Evolutionary conservation across 2,113 vertebrate species (phyloP).

Genomic region (Thermophis baileyi): DNA sequence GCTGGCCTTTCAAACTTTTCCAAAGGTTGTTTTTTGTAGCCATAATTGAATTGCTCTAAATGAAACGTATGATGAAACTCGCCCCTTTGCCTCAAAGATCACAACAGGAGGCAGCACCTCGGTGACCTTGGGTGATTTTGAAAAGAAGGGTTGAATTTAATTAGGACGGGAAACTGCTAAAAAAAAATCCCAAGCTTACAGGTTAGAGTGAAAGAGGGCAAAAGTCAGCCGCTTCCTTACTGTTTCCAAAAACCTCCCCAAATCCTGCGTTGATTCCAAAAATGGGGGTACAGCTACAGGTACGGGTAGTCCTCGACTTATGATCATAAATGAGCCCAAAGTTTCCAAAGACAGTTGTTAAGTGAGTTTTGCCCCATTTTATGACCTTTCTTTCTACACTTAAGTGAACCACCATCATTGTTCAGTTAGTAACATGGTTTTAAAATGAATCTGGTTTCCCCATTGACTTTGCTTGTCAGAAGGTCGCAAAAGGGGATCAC

Average conservation of each 20-base stretch:
- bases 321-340: not conserved
- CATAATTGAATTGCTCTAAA: not conserved
- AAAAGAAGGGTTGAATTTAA: not conserved
- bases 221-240: not conserved
- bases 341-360: not conserved
- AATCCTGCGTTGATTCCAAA: not conserved
- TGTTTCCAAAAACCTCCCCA: not conserved
- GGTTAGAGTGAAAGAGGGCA: not conserved
- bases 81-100: not conserved
- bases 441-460: not conserved
- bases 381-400: not conserved
- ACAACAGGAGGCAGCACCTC: not conserved
- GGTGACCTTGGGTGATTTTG: not conserved
- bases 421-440: not conserved
- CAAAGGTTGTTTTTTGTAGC: not conserved
- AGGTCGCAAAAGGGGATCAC: not conserved
- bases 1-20: not conserved
- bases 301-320: not conserved
- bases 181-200: not conserved
- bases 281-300: not conserved
- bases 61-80: not conserved
- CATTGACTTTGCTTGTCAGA: not conserved
- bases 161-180: not conserved
- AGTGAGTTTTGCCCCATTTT: not conserved
- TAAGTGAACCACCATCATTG: not conserved